phyloP scores from a whole-genome alignment of 2,888 invertebrate species.

The Volucella bombylans region DNA sequence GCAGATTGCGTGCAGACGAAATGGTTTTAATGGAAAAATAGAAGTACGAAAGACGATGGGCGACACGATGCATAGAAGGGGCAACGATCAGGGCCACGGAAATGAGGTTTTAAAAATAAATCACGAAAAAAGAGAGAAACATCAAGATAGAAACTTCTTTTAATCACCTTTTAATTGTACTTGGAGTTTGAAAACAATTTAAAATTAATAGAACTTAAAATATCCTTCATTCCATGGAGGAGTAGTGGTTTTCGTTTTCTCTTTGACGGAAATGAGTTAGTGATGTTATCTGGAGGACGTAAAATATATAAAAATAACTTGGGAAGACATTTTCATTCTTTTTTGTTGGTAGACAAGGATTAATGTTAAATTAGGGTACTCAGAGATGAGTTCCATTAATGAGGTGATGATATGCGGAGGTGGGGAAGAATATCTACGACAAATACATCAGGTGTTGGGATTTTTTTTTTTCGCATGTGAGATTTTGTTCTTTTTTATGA shows the following conservation, averaged over 20 bases:
- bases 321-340: neutral
- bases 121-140: neutral
- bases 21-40: conserved; percentile 19
- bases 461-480: too few species aligned
- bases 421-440: too few species aligned
- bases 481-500: too few species aligned
- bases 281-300: conserved; percentile 24
- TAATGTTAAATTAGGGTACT: too few species aligned
- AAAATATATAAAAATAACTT: conserved; percentile 12
- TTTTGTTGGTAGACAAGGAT: too few species aligned
- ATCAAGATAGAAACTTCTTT: conserved; percentile 3
- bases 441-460: too few species aligned
- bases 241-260: conserved; percentile 10
- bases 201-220: conserved; percentile 59
- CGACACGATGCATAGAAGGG: neutral
- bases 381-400: too few species aligned
- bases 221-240: conserved; percentile 2
- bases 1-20: conserved; percentile 2
- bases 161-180: conserved; percentile 64
- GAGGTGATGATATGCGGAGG: too few species aligned
- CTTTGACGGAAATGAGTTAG: conserved; percentile 24
- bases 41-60: too few species aligned
- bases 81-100: conserved; percentile 19
- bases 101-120: conserved; percentile 11
- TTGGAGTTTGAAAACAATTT: conserved; percentile 36